Evolutionary conservation across 2,888 invertebrate genomes (phyloP).

Genomic region (Thera obeliscata): DNA sequence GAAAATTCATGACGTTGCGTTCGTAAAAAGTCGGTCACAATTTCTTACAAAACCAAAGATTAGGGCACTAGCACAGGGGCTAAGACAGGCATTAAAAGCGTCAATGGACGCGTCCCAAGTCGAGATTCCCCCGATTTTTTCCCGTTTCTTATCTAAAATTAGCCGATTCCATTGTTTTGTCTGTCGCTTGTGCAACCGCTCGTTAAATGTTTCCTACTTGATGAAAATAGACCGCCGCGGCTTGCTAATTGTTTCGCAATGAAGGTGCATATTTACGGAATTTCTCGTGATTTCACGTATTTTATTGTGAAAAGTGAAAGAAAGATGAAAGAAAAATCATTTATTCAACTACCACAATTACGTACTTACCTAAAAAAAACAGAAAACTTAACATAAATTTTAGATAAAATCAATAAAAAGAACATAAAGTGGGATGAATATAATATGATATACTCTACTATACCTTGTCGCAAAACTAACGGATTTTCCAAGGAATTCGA

Average conservation of each 20-base stretch:
- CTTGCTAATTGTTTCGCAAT: conserved; percentile 69
- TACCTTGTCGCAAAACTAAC: no score
- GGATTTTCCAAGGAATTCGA: no score
- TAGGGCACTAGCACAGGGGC: not conserved
- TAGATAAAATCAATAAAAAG: no score
- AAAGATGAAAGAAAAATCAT: no score
- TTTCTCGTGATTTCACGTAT: not conserved
- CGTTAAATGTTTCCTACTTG: conserved; percentile 74
- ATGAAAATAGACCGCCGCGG: conserved; percentile 62
- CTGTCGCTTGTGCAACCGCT: conserved; percentile 73
- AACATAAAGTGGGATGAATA: no score
- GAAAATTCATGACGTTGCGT: no score
- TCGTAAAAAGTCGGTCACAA: no score
- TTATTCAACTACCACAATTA: no score
- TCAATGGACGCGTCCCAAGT: conserved; percentile 45
- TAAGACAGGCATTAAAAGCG: conserved; percentile 15
- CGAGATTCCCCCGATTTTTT: conserved; percentile 52
- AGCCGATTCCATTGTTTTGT: conserved; percentile 74
- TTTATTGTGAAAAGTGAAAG: not conserved
- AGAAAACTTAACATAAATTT: no score
- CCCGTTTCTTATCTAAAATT: conserved; percentile 58
- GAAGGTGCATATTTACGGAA: conserved; percentile 36
- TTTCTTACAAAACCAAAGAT: not conserved
- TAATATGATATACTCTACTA: no score
- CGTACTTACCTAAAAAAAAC: no score